Percentiles rank a stretch among this genome's conserved stretches.
Conservation (phyloP, 1,140 invertebrate genomes). For the Probaryconus sp. region DNA sequence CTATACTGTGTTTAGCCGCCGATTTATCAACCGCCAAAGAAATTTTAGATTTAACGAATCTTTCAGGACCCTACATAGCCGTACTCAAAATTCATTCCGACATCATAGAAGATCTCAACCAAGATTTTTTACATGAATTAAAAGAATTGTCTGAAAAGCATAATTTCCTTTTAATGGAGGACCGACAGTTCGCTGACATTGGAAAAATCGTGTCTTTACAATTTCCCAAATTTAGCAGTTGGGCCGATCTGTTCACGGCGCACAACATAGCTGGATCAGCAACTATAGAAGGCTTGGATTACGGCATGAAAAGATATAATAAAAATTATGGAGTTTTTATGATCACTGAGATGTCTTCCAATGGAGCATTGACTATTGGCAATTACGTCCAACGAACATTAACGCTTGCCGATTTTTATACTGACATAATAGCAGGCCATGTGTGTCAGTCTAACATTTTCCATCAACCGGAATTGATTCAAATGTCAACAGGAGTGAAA, state of each 20-base stretch:
- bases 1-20: constrained; percentile 92
- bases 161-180: constrained; percentile 97
- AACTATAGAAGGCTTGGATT: constrained; percentile 85
- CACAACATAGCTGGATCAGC: constrained; percentile 91
- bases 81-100: constrained; percentile 95
- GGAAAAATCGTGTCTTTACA: constrained; percentile 93
- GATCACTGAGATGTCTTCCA: constrained; percentile 91
- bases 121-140: constrained; percentile 82
- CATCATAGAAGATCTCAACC: constrained; percentile 88
- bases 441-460: constrained; percentile 89
- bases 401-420: constrained; percentile 82
- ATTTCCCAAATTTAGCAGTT: constrained; percentile 86
- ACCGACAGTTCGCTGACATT: constrained; percentile 98
- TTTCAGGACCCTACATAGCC: constrained; percentile 90
- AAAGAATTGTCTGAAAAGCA: constrained; percentile 84
- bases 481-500: constrained; percentile 92
- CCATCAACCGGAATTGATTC: constrained; percentile 84
- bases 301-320: constrained; percentile 64
- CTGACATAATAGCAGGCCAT: constrained; percentile 88
- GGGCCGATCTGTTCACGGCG: constrained; percentile 94
- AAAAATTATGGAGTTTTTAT: constrained; percentile 84
- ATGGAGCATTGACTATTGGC: constrained; percentile 86
- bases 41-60: constrained; percentile 86
- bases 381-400: constrained; percentile 86
- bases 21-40: constrained; percentile 84